These are phyloP conservation scores for Sebastes vulpes DNA, from an alignment of 2,797 vertebrate species.

Conservation along the genomic window DNA sequence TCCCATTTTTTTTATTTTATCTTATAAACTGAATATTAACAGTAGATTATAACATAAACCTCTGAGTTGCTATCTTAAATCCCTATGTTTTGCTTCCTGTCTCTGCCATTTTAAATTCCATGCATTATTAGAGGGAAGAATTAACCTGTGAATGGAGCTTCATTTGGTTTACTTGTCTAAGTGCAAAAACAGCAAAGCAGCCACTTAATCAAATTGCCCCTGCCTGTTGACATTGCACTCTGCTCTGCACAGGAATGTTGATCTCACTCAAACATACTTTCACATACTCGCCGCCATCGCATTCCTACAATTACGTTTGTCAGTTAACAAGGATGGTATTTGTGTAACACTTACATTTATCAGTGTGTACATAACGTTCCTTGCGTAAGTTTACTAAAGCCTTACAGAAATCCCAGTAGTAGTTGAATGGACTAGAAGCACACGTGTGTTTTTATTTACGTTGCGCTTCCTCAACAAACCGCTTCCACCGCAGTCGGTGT, in stretches of 20 bases:
- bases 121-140: not conserved
- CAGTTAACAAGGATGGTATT: slow-evolving; percentile 37
- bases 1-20: not conserved
- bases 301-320: slow-evolving; percentile 33
- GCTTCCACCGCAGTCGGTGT: not conserved
- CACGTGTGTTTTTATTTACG: slow-evolving; percentile 41
- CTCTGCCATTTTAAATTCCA: slow-evolving; percentile 12
- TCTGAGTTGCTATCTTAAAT: not conserved
- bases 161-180: slow-evolving; percentile 42
- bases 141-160: slow-evolving; percentile 47
- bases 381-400: slow-evolving; percentile 24
- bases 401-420: slow-evolving; percentile 9
- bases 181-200: slow-evolving; percentile 42
- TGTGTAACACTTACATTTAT: slow-evolving; percentile 43
- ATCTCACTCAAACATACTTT: slow-evolving; percentile 61
- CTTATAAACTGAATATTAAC: not conserved
- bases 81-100: not conserved
- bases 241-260: slow-evolving; percentile 59
- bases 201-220: slow-evolving; percentile 57
- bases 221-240: slow-evolving; percentile 63
- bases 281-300: slow-evolving; percentile 31
- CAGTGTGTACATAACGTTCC: slow-evolving; percentile 11
- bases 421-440: not conserved
- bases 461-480: slow-evolving; percentile 29
- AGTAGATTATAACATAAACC: not conserved